Evolutionary conservation across 2,888 invertebrate genomes (phyloP), one percentile per base, ranked within the genome.

Genomic region (Caenorhabditis sp.): DNA sequence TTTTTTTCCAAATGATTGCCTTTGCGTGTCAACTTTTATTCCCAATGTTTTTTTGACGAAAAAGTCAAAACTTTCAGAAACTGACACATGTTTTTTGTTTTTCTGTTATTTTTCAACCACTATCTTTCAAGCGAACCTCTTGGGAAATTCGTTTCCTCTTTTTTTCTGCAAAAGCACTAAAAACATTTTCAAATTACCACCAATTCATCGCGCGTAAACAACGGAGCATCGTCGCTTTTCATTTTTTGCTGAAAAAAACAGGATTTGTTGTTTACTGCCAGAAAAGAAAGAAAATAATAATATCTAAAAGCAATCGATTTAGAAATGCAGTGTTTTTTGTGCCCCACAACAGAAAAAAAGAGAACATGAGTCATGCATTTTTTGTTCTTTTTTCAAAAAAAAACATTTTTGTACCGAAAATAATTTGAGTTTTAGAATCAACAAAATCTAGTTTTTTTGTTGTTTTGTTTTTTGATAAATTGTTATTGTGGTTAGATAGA

Each of bases 151-250:
- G 12, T 43, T 43, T 14, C 43, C 27, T 51, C 21, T 60, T 24
- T 43, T 43, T 43, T 43, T 14, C 5, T 12, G 14, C 12, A 43
- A 43, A 43, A 43, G 14, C 6, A 43, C 43, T 17, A 10, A 43
- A 43, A 43, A 12, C 3, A 43, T 10, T 43, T 43, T 43, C 43
- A 43, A 43, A 43, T 43, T 43, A 17, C 43, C 43, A 14, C 43
- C 58, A 43, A 19, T 1, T 8, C 60, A 17, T n/a, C n/a, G 19
- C 14, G 43, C 19, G 23, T 23, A 23, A 26, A 60, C 43, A 58
- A 36, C 31, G 62, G 27, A 51, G 53, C 53, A 31, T 53, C 21
- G 53, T 51, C 53, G 37, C 31, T 62, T 62, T 62, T 54, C 21
- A 1, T 23, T 49, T 58, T 36, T 58, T 63, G 49, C n/a, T 12